phyloP scores from a whole-genome alignment of 2,888 invertebrate species.

The Stenotaenia linearis region DNA sequence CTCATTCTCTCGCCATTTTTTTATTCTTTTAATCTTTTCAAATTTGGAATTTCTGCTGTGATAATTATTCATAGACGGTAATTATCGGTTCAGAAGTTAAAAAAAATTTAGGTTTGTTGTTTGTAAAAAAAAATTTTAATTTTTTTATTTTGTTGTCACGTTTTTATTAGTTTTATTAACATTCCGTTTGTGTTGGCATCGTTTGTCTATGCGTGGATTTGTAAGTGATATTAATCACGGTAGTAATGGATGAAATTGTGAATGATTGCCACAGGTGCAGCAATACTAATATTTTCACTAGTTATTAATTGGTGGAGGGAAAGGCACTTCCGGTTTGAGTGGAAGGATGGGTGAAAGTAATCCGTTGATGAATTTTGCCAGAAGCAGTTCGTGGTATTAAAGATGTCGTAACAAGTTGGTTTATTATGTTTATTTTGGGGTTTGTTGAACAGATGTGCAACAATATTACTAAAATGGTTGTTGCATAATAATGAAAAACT shows the following conservation, averaged over 20 bases:
- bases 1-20: constrained; percentile 14
- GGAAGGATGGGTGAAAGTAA: neutral
- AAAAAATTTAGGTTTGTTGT: neutral
- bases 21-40: neutral
- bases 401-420: neutral
- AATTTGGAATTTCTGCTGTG: neutral
- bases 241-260: neutral
- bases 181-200: neutral
- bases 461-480: too few species aligned
- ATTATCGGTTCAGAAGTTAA: neutral
- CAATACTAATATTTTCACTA: neutral
- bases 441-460: too few species aligned
- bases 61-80: constrained; percentile 29
- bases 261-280: constrained; percentile 2
- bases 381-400: neutral
- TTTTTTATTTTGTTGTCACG: neutral
- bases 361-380: neutral
- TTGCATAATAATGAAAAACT: too few species aligned
- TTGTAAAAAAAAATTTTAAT: neutral
- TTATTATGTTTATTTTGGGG: too few species aligned
- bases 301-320: constrained; percentile 19
- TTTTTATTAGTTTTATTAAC: neutral
- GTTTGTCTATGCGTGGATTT: neutral
- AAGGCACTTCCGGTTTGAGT: neutral
- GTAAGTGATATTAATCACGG: neutral